Conservation (phyloP, 2,888 invertebrate species). For the Erebia aethiops region DNA sequence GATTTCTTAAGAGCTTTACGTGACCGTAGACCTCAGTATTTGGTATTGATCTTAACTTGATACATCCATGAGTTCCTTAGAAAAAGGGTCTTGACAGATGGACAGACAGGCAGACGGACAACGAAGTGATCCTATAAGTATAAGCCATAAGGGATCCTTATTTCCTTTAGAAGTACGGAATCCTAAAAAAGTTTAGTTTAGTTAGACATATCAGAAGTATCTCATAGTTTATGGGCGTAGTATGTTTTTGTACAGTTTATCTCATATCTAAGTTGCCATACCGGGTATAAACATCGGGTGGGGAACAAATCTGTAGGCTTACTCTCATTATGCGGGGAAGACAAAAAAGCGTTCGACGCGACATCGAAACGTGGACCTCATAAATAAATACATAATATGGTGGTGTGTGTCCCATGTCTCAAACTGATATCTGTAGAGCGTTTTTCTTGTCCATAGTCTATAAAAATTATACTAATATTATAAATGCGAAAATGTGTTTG, state of each 20-base stretch:
- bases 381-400: slow-evolving; percentile 77
- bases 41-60: too few relatives aligned
- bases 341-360: slow-evolving; percentile 72
- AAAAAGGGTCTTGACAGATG: too few relatives aligned
- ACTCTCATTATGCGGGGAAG: slow-evolving; percentile 57
- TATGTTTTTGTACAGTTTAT: slow-evolving; percentile 22
- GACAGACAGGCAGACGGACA: too few relatives aligned
- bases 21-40: too few relatives aligned
- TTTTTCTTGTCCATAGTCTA: too few relatives aligned
- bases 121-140: too few relatives aligned
- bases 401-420: slow-evolving; percentile 43
- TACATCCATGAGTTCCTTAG: too few relatives aligned
- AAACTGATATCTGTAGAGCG: slow-evolving; percentile 13
- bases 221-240: slow-evolving; percentile 14
- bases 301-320: slow-evolving; percentile 58
- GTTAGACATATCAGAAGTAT: background rate
- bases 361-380: slow-evolving; percentile 72
- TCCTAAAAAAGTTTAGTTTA: slow-evolving; percentile 1
- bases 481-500: too few relatives aligned
- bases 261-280: slow-evolving; percentile 27
- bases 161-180: too few relatives aligned
- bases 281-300: slow-evolving; percentile 36
- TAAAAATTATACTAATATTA: too few relatives aligned
- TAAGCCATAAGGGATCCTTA: too few relatives aligned
- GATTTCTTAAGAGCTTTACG: too few relatives aligned